Evolutionary conservation across 2,113 vertebrate genomes (phyloP).

Genomic region (Phrynocephalus versicolor): DNA sequence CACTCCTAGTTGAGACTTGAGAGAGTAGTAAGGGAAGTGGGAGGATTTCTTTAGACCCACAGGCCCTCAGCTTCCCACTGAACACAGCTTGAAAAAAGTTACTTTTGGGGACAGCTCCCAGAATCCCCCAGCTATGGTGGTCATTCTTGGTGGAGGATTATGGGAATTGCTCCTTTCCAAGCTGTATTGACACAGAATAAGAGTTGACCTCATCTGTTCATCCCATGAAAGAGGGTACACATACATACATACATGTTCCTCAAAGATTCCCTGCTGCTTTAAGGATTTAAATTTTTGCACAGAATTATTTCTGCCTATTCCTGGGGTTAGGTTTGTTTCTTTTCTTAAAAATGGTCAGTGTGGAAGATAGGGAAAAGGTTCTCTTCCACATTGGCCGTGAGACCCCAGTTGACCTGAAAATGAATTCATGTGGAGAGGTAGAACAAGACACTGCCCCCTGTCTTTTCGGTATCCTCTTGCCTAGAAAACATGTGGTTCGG

Average conservation of each 20-base stretch:
- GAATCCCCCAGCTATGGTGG: no score
- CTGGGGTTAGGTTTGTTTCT: background rate
- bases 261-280: background rate
- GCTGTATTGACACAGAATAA: background rate
- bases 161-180: no score
- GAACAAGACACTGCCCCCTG: background rate
- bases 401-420: background rate
- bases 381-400: background rate
- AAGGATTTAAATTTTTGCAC: background rate
- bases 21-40: background rate
- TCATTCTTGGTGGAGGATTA: no score
- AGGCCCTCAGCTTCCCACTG: background rate
- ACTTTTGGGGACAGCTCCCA: no score
- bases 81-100: no score
- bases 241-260: background rate
- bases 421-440: background rate
- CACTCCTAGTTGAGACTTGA: background rate
- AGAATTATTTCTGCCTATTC: background rate
- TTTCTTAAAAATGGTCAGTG: background rate
- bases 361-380: background rate
- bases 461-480: background rate
- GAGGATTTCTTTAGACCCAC: background rate
- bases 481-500: background rate
- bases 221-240: no score
- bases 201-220: background rate